Percentiles rank a stretch among this genome's conserved stretches.
phyloP scores from a whole-genome alignment of 2,113 vertebrate species.

The Micromys minutus region DNA sequence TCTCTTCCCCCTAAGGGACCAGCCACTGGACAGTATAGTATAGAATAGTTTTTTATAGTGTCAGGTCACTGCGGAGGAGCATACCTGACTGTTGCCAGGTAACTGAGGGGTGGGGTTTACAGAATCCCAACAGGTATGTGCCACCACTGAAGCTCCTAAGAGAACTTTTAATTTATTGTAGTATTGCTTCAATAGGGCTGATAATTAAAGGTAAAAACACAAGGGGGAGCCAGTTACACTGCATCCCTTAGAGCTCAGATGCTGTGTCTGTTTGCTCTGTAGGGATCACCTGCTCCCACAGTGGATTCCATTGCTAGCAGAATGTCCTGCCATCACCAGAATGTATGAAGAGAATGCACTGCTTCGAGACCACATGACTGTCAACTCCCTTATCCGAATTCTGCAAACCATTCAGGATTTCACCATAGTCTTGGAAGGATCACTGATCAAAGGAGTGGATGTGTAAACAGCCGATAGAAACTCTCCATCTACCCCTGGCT shows the following conservation, averaged over 20 bases:
- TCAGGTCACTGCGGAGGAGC: too few species aligned
- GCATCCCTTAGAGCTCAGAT: not conserved
- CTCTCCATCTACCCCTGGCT: slow-evolving; percentile 60
- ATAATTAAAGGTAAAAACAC: not conserved
- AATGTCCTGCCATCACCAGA: slow-evolving; percentile 89
- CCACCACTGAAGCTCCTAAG: not conserved
- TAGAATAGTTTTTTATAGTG: too few species aligned
- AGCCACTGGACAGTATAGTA: too few species aligned
- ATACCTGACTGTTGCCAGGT: too few species aligned
- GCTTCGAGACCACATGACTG: slow-evolving; percentile 91
- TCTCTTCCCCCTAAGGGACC: too few species aligned
- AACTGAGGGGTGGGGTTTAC: too few species aligned
- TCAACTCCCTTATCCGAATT: slow-evolving; percentile 92
- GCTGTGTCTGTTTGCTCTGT: slow-evolving; percentile 45
- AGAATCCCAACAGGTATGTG: too few species aligned
- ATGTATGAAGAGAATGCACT: slow-evolving; percentile 95
- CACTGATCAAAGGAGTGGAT: slow-evolving; percentile 95
- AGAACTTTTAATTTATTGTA: not conserved
- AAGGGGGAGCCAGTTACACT: not conserved
- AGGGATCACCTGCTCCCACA: slow-evolving; percentile 94
- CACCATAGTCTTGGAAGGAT: slow-evolving; percentile 93
- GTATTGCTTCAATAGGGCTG: not conserved
- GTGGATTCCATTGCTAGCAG: slow-evolving; percentile 95
- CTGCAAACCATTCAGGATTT: slow-evolving; percentile 95
- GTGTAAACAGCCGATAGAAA: slow-evolving; percentile 87